Percentiles rank a stretch among this genome's conserved stretches.
Conservation (phyloP, 1,140 invertebrate genomes). For the Mylabris phalerata region DNA sequence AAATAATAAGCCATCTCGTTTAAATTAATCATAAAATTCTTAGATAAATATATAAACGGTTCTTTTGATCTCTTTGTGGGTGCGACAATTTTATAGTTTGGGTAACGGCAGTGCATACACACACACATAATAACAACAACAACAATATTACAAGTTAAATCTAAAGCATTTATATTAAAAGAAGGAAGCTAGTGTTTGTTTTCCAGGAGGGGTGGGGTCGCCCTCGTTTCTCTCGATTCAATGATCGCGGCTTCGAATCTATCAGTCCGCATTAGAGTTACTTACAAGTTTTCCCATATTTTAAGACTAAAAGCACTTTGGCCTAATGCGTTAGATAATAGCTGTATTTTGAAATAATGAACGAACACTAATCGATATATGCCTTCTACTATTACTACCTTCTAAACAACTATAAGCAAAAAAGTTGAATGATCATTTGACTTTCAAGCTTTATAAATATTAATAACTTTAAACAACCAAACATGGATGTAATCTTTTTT, state of each 20-base stretch:
- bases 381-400: no score
- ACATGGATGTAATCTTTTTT: no score
- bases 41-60: constrained; percentile 35
- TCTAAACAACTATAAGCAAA: no score
- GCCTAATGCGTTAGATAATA: constrained; percentile 20
- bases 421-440: no score
- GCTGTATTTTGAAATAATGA: no score
- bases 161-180: no score
- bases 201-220: constrained; percentile 12
- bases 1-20: constrained; percentile 35
- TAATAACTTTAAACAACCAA: no score
- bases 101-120: constrained; percentile 18
- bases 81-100: constrained; percentile 38
- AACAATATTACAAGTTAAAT: not conserved
- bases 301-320: constrained; percentile 32
- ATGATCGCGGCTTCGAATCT: constrained; percentile 36
- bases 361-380: no score
- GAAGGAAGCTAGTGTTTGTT: constrained; percentile 12
- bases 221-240: constrained; percentile 29
- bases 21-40: constrained; percentile 37
- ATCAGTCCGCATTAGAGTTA: constrained; percentile 36
- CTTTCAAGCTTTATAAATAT: no score
- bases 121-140: not conserved
- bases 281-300: constrained; percentile 39
- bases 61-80: constrained; percentile 36